Evolutionary conservation across 1,140 invertebrate genomes (phyloP), one percentile per base, ranked within the genome.

Genomic region (Aphelinus certus): DNA sequence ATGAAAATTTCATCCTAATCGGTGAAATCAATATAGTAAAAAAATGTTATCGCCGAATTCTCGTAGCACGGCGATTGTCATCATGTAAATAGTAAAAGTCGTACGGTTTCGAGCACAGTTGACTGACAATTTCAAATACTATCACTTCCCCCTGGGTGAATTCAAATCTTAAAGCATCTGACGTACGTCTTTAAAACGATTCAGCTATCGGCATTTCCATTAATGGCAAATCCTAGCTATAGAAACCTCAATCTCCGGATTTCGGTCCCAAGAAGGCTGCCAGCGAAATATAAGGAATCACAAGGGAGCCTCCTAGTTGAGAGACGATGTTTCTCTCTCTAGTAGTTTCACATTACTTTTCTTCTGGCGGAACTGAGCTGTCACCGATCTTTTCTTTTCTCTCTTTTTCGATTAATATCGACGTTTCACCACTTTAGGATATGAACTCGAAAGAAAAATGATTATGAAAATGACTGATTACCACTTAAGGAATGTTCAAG

Each of bases 251-350:
- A 60, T 70, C 55, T 56, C 46, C 69, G 60, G 49, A 71, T 61
- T 71, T 55, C 5, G 60, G 47, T 63, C 26, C 47, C 42, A 60
- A 60, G 58, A 71, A 49, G 42, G 45, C 60, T 71, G 69, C 69
- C 69, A 71, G 60, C 58, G 58, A 61, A 71, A 62, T 71, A 55
- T 70, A 49, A 70, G 57, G 60, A 60, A 60, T 67, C 65, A 57
- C 65, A n/a, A 48, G 63, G 9, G 26, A 42, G 49, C 6, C 46
- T 49, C 47, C 7, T 10, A 46, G 26, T 4, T 3, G 62, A 63
- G 2, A 48, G 1, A 7, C 2, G 62, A 10, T n/a, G 62, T 48
- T n/a, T 47, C 45, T 45, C 42, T 58, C 43, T n/a, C 48, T 26
- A n/a, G 7, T 47, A 1, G 3, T 48, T 10, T 3, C 4, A 56